Evolutionary conservation across 2,797 vertebrate species (phyloP).

Genomic region (Acrossocheilus fasciatus): DNA sequence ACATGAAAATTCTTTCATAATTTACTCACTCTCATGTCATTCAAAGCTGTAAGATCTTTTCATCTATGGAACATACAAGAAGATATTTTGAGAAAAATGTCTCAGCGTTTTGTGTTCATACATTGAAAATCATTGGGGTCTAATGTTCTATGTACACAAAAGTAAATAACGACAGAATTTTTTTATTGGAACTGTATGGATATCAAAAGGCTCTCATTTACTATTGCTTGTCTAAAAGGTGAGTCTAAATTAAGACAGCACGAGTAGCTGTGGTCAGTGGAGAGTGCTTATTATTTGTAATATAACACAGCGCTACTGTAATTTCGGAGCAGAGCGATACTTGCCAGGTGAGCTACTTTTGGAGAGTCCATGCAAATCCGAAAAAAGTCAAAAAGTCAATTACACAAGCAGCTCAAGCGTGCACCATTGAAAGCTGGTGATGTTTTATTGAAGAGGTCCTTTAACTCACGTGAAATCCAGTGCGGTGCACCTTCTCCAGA

Average conservation of each 20-base stretch:
- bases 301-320: constrained; percentile 54
- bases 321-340: constrained; percentile 69
- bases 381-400: constrained; percentile 84
- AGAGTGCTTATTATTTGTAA: constrained; percentile 64
- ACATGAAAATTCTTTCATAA: neutral
- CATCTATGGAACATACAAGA: constrained; percentile 7
- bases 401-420: constrained; percentile 85
- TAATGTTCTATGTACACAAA: neutral
- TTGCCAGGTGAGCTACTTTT: constrained; percentile 83
- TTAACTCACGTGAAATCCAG: constrained; percentile 82
- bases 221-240: neutral
- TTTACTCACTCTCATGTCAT: constrained; percentile 9
- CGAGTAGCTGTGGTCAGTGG: constrained; percentile 54
- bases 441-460: constrained; percentile 86
- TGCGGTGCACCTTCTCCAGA: constrained; percentile 78
- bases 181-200: neutral
- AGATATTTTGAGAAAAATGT: neutral
- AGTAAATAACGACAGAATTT: neutral
- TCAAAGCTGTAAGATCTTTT: neutral
- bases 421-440: constrained; percentile 84
- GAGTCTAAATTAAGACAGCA: constrained; percentile 30
- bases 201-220: neutral
- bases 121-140: neutral
- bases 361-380: constrained; percentile 83
- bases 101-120: no score